Evolutionary conservation across 2,113 vertebrate species (phyloP).

Genomic region (Lophochroa leadbeateri): DNA sequence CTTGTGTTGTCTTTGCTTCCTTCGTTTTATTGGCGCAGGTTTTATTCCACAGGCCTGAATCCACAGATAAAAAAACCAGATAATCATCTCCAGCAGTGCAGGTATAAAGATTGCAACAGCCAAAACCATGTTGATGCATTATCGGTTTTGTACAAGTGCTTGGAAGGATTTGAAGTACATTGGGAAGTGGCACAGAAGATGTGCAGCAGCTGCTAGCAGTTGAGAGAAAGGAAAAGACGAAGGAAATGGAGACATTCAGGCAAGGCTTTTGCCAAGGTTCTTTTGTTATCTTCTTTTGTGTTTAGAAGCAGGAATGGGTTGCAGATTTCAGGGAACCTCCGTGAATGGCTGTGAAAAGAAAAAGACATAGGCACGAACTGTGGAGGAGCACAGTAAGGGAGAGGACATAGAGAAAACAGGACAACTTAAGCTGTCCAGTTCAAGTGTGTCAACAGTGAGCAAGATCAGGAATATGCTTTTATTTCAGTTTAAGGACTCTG

Average conservation of each 20-base stretch:
- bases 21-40: background rate
- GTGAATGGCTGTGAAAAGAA: background rate
- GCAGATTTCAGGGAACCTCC: background rate
- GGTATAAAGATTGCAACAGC: background rate
- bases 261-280: background rate
- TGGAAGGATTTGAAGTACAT: slow-evolving; percentile 28
- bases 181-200: background rate
- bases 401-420: background rate
- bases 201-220: background rate
- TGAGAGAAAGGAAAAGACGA: background rate
- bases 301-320: background rate
- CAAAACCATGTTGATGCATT: slow-evolving; percentile 2
- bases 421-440: background rate
- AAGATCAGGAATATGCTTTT: background rate
- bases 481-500: background rate
- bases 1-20: slow-evolving; percentile 1
- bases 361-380: background rate
- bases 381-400: background rate
- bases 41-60: background rate
- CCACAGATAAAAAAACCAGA: background rate
- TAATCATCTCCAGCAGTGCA: slow-evolving; percentile 18
- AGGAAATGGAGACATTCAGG: background rate
- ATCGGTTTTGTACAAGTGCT: background rate
- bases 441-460: background rate
- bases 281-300: background rate